Base-by-base conservation (phyloP, 2,888 invertebrate species). In the Sarcophaga rosellei region DNA sequence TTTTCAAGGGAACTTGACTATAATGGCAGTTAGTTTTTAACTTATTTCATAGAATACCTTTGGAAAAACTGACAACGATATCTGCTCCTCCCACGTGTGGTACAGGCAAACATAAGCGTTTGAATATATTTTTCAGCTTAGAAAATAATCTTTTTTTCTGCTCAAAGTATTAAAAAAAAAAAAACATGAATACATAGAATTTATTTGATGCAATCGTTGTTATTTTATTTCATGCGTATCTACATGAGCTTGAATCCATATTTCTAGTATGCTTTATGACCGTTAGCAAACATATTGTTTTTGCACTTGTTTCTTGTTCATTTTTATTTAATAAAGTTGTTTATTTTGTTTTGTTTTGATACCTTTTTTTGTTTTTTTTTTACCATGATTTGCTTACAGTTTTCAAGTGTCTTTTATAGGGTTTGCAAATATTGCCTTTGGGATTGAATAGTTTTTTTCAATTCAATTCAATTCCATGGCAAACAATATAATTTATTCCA, bases 261-360 rank as follows among this genome's bases (percentile, higher is more conserved):
- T 8, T 23, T 47, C 20, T 20, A 59, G 3, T 69, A n/a, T 75
- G 75, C 61, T 53, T 66, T 72, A 81, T 81, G 86, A 78, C 83
- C 84, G 69, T 66, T 86, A 78, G 86, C 86, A 74, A 81, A 66
- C 47, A 75, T 77, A 81, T 83, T 69, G 81, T 84, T 59, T 47
- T 65, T 70, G 59, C 8, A 8, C 35, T 35, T 35, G 35, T 35
- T 35, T 35, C n/a, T 35, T 2, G 1, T 35, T 35, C 35, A 35
- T 23, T 76, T 76, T 17, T 21, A 17, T 61, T 65, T 17, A 20
- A 76, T 17, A 45, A 81, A 72, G 23, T 59, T 81, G 70, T 82
- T 77, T 70, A 65, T 70, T 81, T 69, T 61, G 62, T 63, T 70
- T 44, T 35, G 8, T 53, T 53, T 53, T 47, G 8, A 5, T 65